phyloP scores from a whole-genome alignment of 2,113 vertebrate genomes.

The Telmatochromis bifrenatus region DNA sequence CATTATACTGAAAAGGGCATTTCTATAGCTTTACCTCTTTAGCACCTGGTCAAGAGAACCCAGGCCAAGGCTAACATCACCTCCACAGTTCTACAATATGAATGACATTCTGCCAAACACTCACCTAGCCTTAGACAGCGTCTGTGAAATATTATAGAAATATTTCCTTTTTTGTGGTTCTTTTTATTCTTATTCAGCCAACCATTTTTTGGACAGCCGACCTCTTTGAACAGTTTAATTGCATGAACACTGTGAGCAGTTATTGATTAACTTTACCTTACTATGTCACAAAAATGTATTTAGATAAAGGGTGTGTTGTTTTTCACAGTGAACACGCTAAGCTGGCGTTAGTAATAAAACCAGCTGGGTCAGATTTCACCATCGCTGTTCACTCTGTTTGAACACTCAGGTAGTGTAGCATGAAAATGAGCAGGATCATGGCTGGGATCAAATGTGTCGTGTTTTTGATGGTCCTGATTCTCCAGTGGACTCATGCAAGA shows the following conservation, averaged over 20 bases:
- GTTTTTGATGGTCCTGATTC: not conserved
- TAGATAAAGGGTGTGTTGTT: accelerated
- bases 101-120: not conserved
- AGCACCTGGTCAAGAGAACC: not conserved
- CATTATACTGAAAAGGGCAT: accelerated
- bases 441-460: not conserved
- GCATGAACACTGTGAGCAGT: not conserved
- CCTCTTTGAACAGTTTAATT: not conserved
- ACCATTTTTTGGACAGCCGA: accelerated
- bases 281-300: not conserved
- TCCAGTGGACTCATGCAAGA: not conserved
- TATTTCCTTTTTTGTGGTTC: not conserved
- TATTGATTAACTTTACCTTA: not conserved
- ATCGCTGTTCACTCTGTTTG: not conserved
- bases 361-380: not conserved
- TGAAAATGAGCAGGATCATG: not conserved
- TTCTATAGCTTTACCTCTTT: accelerated
- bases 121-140: accelerated
- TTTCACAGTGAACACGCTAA: not conserved
- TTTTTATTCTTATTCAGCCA: not conserved
- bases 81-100: not conserved
- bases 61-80: not conserved
- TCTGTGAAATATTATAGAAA: not conserved
- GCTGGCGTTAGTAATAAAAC: accelerated
- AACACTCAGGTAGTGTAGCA: not conserved